Base-by-base conservation (phyloP, 2,797 vertebrate genomes). In the Sebastes miniatus region DNA sequence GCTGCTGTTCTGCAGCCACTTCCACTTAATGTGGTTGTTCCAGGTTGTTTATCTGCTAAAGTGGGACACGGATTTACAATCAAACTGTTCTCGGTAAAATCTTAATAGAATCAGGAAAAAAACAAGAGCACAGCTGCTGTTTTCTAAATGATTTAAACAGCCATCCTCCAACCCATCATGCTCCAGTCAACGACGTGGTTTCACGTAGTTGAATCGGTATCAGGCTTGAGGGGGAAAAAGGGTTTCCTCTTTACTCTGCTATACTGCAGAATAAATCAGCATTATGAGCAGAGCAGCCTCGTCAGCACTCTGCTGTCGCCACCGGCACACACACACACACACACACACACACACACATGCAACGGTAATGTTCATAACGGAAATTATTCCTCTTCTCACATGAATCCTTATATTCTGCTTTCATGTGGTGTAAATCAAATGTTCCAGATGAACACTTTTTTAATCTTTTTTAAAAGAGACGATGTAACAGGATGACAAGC, bases 271-370 rank as follows among this genome's bases (percentile, higher is more conserved):
- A 69, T 50, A 47, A 83, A 80, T 62, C 73, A 27, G 39, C 47
- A 11, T 70, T 10, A 31, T 8, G 31, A 69, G 69, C 69, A 8
- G 34, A 77, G 50, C 57, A 14, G 32, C 64, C 4, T 72, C 14
- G 9, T 85, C 83, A 79, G 68, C 76, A 66, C 76, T 76, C 69
- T 58, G 77, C 59, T 27, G 22, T 58, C 6, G 1, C 24, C 69
- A 8, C 39, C 2, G 47, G 73, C 73, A 50, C 73, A 20, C 43
- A 8, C 43, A 18, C 39, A 61, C 34, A 34, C 36, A 13, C 36
- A 13, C 36, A 39, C 13, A 14, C 13, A 43, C 39, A 43, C 36
- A 39, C 36, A 39, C 36, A 39, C 12, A 39, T 62, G 58, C 29
- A 74, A 68, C 11, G 50, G 31, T 64, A 29, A 61, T 73, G 47